A percentile compares a stretch with the other conserved stretches of the same genome.
These are phyloP conservation scores for Tyria jacobaeae DNA, from an alignment of 2,888 invertebrate species.

Conservation along the genomic window DNA sequence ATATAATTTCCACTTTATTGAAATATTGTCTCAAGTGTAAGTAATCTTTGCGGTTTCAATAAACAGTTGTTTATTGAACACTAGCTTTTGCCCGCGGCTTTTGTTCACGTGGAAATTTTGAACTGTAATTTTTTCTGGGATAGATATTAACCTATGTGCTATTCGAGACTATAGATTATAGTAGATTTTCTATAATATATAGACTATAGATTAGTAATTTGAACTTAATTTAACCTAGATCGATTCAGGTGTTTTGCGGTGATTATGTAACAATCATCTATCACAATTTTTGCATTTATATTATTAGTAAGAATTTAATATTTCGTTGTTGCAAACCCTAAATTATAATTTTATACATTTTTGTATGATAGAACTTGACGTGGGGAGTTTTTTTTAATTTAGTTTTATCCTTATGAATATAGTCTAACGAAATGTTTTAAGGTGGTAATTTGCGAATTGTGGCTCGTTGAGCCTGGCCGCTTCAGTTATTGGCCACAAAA, in stretches of 20 bases:
- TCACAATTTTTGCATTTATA: too few species aligned
- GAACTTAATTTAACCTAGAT: too few species aligned
- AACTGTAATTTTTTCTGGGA: too few species aligned
- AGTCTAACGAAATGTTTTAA: constrained; percentile 66
- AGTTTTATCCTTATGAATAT: constrained; percentile 67
- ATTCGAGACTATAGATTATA: too few species aligned
- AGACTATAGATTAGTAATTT: too few species aligned
- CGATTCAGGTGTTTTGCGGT: too few species aligned
- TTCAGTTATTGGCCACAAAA: constrained; percentile 79
- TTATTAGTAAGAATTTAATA: too few species aligned
- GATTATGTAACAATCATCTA: too few species aligned
- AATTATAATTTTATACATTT: not conserved
- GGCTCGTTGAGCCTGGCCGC: constrained; percentile 60
- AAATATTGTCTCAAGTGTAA: constrained; percentile 39
- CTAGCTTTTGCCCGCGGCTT: constrained; percentile 42
- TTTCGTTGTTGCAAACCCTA: constrained; percentile 44
- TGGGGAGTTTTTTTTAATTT: constrained; percentile 61
- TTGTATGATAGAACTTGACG: not conserved
- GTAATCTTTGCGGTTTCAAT: constrained; percentile 36
- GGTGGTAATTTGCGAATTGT: constrained; percentile 76
- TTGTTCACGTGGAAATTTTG: constrained; percentile 39
- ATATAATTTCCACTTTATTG: constrained; percentile 39
- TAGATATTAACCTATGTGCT: too few species aligned
- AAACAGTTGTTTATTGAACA: constrained; percentile 51
- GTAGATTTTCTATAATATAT: too few species aligned